phyloP scores from a whole-genome alignment of 2,888 invertebrate genomes.

The Microctonus brassicae region DNA sequence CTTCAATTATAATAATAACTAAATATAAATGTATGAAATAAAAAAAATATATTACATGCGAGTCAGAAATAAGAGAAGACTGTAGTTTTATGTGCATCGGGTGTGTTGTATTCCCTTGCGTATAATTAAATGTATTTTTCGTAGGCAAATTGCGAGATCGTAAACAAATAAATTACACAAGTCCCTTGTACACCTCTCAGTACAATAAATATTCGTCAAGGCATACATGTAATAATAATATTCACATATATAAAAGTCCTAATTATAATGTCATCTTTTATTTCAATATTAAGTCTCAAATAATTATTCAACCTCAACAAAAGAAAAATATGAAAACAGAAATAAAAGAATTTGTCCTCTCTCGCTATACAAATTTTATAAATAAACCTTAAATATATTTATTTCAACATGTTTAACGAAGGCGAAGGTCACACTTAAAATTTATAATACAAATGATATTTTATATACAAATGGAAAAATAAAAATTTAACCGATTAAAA shows the following conservation, averaged over 20 bases:
- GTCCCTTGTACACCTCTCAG: conserved; percentile 3
- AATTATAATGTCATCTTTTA: not conserved
- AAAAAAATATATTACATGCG: conserved; percentile 1
- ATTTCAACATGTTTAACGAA: not conserved
- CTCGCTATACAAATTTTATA: not conserved
- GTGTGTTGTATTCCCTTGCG: conserved; percentile 15
- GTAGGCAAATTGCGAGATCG: conserved; percentile 23
- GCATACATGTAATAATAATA: not conserved
- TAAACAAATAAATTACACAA: conserved; percentile 19
- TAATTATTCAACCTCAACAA: not conserved
- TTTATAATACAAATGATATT: too few relatives aligned
- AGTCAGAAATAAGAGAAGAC: conserved; percentile 3
- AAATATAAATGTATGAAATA: not conserved
- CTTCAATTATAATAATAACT: not conserved
- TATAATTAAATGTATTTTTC: conserved; percentile 14
- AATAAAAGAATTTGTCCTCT: not conserved
- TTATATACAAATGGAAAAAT: too few relatives aligned
- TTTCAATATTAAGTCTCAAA: not conserved
- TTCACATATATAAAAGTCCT: not conserved
- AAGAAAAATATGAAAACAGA: not conserved
- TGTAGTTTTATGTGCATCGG: not conserved
- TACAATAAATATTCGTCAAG: conserved; percentile 12
- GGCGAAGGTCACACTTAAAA: not conserved
- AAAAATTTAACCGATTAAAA: not conserved
- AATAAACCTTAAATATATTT: not conserved